Conservation (phyloP, 2,888 invertebrate genomes). For the Dasysyrphus albostriatus region DNA sequence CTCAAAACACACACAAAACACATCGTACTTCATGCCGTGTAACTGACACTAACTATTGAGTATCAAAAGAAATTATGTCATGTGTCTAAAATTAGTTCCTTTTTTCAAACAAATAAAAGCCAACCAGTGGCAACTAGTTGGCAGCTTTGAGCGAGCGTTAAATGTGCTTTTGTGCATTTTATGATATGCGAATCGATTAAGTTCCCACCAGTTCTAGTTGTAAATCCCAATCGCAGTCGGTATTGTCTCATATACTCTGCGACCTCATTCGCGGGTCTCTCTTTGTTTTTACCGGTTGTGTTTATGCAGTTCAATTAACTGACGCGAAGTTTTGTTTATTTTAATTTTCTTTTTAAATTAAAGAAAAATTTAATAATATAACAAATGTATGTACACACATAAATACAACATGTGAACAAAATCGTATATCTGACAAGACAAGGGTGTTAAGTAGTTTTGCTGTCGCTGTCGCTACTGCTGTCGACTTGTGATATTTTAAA, state of each 20-base stretch:
- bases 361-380: constrained; percentile 23
- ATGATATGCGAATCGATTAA: constrained; percentile 42
- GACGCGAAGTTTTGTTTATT: constrained; percentile 49
- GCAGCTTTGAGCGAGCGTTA: constrained; percentile 24
- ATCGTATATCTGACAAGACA: not conserved
- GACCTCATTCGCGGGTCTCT: constrained; percentile 30
- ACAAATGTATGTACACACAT: not conserved
- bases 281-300: constrained; percentile 36
- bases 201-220: constrained; percentile 35
- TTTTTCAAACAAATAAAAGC: constrained; percentile 5
- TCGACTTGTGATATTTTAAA: constrained; percentile 1
- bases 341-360: constrained; percentile 27
- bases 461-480: not conserved
- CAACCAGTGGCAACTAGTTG: constrained; percentile 50
- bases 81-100: constrained; percentile 68
- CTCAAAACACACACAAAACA: not conserved
- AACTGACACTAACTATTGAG: constrained; percentile 48
- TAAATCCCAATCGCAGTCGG: constrained; percentile 41
- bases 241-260: constrained; percentile 7
- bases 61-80: constrained; percentile 71
- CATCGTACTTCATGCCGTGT: constrained; percentile 17
- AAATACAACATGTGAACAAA: constrained; percentile 13
- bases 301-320: constrained; percentile 49
- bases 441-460: not conserved
- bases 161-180: constrained; percentile 43